A percentile compares a stretch with the other conserved stretches of the same genome.
These are phyloP conservation scores for Chloroclysta siterata DNA, from an alignment of 2,888 invertebrate genomes.

Conservation along the genomic window DNA sequence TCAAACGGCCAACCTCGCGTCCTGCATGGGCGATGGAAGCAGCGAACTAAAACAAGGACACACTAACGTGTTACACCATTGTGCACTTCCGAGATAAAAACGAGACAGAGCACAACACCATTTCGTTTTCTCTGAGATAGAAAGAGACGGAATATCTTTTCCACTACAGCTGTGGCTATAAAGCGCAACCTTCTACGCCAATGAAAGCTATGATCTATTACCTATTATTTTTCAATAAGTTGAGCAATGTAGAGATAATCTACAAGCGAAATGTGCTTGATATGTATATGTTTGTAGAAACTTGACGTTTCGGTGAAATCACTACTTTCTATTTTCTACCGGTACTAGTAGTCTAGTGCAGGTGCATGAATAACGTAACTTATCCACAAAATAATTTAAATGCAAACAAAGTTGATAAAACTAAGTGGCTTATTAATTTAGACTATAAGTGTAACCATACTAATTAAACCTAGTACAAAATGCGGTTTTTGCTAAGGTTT, in stretches of 20 bases:
- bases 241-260: not conserved
- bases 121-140: not conserved
- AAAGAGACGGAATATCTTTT: not conserved
- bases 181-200: not conserved
- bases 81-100: not conserved
- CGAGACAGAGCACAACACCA: not conserved
- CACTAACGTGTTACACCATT: not conserved
- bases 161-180: not conserved
- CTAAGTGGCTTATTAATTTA: not conserved
- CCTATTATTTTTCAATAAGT: not conserved
- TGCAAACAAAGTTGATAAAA: not conserved
- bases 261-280: not conserved
- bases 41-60: conserved; percentile 65
- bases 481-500: too few relatives aligned
- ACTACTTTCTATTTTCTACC: not conserved
- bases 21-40: conserved; percentile 69
- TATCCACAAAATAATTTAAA: not conserved
- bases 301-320: not conserved
- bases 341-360: not conserved
- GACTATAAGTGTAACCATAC: not conserved
- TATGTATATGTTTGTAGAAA: not conserved
- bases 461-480: too few relatives aligned
- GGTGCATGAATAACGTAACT: not conserved
- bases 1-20: conserved; percentile 69
- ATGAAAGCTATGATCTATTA: not conserved